Evolutionary conservation across 2,888 invertebrate species (phyloP).

Genomic region (Hypena proboscidalis): DNA sequence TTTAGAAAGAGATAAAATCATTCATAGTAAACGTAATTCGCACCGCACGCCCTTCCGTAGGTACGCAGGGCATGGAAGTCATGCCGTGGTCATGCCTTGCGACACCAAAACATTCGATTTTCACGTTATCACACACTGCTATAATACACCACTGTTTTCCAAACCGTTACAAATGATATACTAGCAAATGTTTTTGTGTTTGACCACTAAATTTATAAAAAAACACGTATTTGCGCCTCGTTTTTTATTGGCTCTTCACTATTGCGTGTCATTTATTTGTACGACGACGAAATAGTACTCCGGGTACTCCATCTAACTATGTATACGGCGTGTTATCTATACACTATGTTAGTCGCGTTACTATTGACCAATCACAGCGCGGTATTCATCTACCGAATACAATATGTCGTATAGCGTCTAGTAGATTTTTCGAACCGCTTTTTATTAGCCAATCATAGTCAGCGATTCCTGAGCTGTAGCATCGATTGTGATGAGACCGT

Average conservation of each 20-base stretch:
- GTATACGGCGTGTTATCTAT: conserved; percentile 44
- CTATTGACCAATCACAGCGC: conserved; percentile 39
- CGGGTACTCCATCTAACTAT: conserved; percentile 56
- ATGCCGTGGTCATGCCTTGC: conserved; percentile 79
- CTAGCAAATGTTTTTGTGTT: conserved; percentile 62
- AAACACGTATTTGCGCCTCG: conserved; percentile 79
- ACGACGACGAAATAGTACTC: conserved; percentile 75
- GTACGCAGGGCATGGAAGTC: conserved; percentile 85
- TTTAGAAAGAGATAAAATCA: conserved; percentile 86
- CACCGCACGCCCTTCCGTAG: conserved; percentile 82
- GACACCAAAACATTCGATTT: conserved; percentile 79
- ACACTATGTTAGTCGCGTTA: conserved; percentile 42
- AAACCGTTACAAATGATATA: conserved; percentile 59
- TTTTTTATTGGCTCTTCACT: conserved; percentile 80
- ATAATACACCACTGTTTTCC: conserved; percentile 47
- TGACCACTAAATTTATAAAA: conserved; percentile 72
- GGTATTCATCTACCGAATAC: conserved; percentile 29
- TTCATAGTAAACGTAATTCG: conserved; percentile 84
- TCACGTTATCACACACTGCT: conserved; percentile 55
- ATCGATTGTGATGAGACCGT: conserved; percentile 39
- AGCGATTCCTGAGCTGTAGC: conserved; percentile 22
- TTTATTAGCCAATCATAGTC: conserved; percentile 42
- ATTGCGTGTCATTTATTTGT: conserved; percentile 84
- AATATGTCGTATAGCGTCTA: conserved; percentile 29
- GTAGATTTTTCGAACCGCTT: conserved; percentile 31